Evolutionary conservation across 2,888 invertebrate species (phyloP), one percentile per base, ranked within the genome.

Genomic region (Parnassius smintheus): DNA sequence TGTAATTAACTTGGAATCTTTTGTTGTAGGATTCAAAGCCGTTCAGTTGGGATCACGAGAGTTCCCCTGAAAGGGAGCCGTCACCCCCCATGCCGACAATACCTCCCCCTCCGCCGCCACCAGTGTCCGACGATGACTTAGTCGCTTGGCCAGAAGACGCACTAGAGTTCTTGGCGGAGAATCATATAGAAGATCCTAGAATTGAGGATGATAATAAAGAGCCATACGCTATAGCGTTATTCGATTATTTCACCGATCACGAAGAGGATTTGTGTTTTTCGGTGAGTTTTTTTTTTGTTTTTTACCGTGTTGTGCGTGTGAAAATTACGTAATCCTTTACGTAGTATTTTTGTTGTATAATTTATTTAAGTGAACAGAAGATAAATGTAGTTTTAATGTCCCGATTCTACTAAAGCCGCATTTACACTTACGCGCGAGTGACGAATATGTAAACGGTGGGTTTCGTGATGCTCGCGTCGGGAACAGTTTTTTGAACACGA

Each of bases 31-130:
- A 87, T 59, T 75, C 83, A 7, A 88, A 86, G 70, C 72, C 78
- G 0, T 75, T 84, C 49, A 77, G 74, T 64, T 91, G 91, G 91
- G 86, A 86, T 45, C 73, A 78, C 9, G 84, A 84, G 10, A 76
- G 75, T 62, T 82, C 83, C 12, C 81, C 85, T 0, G 86, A 85
- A 54, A 76, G 88, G 18, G 93, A 93, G 67, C 81, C 89, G 2
- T 95, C 95, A 25, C 95, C 95, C 0, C 96, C 96, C 0, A 96
- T 96, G 96, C 96, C 96, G 9, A 93, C 93, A 50, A 92, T 95
- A 68, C 96, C 96, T 9, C 96, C 96, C 2, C 96, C 96, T 1
- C 94, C 95, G 52, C 96, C 95, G 2, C 96, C 96, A 1, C 80
- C 88, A 11, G 76, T 80, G 12, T 77, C 82, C 46, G 88, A 74